Base-by-base conservation (phyloP, 2,113 vertebrate genomes). In the Pollachius pollachius region DNA sequence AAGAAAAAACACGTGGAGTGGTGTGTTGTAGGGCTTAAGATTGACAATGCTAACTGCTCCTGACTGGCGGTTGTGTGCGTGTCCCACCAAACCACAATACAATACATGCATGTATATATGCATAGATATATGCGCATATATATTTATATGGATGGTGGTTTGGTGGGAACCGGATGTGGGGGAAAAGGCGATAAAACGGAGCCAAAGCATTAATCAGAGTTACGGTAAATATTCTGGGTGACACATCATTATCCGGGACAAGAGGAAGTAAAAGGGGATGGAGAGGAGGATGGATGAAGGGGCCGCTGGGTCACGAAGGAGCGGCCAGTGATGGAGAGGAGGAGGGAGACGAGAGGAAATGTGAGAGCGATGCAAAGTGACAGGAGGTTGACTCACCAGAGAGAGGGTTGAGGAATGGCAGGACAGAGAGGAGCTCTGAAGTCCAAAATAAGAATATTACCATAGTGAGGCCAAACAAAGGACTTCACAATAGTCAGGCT, bases 181-280 rank as follows among this genome's bases (percentile, higher is more conserved):
- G 52, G 17, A n/a, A 59, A 34, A 34, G 30, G 30, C 18, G 56
- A 57, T 23, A 59, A 2, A n/a, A 34, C n/a, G 15, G 57, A 63
- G 52, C 66, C 54, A 72, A n/a, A 62, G 17, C 69, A 69, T 77
- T 62, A 34, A 54, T 72, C 62, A 61, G 54, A 62, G 48, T 77
- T 70, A 64, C 69, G 57, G 30, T 73, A 67, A 77, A 80, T 77
- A 80, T 73, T 77, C 41, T 70, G 71, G 30, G n/a, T 71, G 74
- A 64, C 62, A 59, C 18, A 57, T 67, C 64, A 78, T 66, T 68
- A 54, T 13, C 30, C 19, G 27, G 16, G 62, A 62, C 9, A 57
- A 48, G 62, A 61, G 15, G n/a, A 48, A 62, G 54, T 17, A n/a
- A 13, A n/a, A 13, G 54, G 5, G 54, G 54, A 18, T 16, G n/a